Percentiles rank a stretch among this genome's conserved stretches.
Conservation (phyloP, 2,797 vertebrate species). For the Acanthis flammea region DNA sequence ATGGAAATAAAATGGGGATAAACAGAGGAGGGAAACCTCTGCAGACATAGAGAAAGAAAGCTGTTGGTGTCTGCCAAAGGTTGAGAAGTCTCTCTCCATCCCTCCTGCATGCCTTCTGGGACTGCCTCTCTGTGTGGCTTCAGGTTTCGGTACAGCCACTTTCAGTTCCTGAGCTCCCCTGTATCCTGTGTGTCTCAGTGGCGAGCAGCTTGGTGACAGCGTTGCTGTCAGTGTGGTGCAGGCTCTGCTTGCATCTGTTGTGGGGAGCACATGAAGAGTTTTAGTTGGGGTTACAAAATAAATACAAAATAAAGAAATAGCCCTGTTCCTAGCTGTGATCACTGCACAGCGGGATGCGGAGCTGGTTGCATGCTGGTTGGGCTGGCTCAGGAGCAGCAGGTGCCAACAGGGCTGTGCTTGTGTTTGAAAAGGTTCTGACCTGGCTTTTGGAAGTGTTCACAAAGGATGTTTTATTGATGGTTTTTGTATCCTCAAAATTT, state of each 20-base stretch:
- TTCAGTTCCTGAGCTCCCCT: neutral
- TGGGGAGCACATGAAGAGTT: neutral
- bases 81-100: neutral
- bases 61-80: neutral
- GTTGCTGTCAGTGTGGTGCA: fast-evolving
- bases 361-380: neutral
- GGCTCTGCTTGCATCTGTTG: neutral
- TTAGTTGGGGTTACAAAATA: neutral
- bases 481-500: neutral
- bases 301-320: neutral
- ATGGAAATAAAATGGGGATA: neutral
- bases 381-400: neutral
- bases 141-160: neutral
- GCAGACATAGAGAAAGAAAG: neutral
- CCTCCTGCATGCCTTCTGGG: neutral
- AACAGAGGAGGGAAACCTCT: neutral
- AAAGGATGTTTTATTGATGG: neutral
- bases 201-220: neutral
- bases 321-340: neutral
- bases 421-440: neutral
- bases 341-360: fast-evolving
- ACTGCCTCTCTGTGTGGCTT: neutral
- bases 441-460: neutral
- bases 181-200: fast-evolving
- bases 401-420: neutral